A percentile compares a stretch with the other conserved stretches of the same genome.
Evolutionary conservation across 2,113 vertebrate species (phyloP).

Genomic region (Seriola aureovittata): DNA sequence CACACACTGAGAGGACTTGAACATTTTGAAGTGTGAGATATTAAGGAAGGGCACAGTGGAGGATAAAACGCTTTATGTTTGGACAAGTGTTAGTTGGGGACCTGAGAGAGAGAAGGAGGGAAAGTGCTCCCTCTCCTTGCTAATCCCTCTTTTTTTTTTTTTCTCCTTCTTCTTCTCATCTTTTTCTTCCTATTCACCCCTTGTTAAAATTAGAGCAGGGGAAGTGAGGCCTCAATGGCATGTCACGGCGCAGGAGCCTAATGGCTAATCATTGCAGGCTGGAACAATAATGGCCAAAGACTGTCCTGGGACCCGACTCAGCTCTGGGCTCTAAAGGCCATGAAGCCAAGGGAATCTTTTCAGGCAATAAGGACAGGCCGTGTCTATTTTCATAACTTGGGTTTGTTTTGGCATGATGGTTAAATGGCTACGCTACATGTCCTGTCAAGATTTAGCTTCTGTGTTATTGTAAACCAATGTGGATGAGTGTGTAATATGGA

Average conservation of each 20-base stretch:
- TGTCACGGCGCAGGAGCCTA: slow-evolving; percentile 61
- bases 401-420: neutral
- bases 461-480: neutral
- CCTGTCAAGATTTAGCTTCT: neutral
- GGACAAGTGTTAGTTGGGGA: slow-evolving; percentile 67
- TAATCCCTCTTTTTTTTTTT: slow-evolving; percentile 58
- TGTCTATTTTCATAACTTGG: neutral
- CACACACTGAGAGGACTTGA: slow-evolving; percentile 24
- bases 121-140: slow-evolving; percentile 41
- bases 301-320: slow-evolving; percentile 47
- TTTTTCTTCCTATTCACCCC: slow-evolving; percentile 47
- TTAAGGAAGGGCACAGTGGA: slow-evolving; percentile 56
- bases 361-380: slow-evolving; percentile 11
- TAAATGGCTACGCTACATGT: neutral
- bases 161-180: slow-evolving; percentile 30
- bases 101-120: slow-evolving; percentile 48
- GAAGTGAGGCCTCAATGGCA: slow-evolving; percentile 27
- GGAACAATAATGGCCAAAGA: slow-evolving; percentile 63
- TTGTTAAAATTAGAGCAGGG: slow-evolving; percentile 62
- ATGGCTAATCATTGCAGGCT: slow-evolving; percentile 70
- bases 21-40: slow-evolving; percentile 62
- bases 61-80: slow-evolving; percentile 68
- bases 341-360: slow-evolving; percentile 21
- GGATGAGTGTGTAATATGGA: neutral
- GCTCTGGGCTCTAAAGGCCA: slow-evolving; percentile 34